Evolutionary conservation across 2,888 invertebrate species (phyloP), one percentile per base, ranked within the genome.

Genomic region (Ectropis crepuscularia): DNA sequence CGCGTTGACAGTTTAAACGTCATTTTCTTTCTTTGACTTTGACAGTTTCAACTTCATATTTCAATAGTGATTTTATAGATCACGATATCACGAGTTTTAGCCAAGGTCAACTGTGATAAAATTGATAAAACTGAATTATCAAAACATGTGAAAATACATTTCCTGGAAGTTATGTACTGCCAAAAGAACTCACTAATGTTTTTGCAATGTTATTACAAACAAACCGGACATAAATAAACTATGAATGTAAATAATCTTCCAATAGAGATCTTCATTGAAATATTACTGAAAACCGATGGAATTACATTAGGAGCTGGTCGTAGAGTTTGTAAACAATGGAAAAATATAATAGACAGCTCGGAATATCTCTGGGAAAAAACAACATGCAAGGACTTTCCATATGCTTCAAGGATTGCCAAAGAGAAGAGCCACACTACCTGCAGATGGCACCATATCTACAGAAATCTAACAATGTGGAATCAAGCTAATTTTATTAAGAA

Each of bases 381-480:
- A 55, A 88, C 89, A 68, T 59, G 50, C 45, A 82, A 73, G 7
- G 90, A 90, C 43, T 85, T 74, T 54, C 80, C 75, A 67, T 76
- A 80, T 66, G 74, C 88, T 2, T 87, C 90, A 0, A 75, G 74
- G 71, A 83, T 90, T 11, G 90, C 90, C 2, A 89, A 82, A 74
- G 79, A 71, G n/a, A 89, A 87, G 68, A 74, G 80, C 6, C 85
- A 86, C 0, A 79, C 73, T 6, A 81, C 85, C 39, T 80, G 82
- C 36, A 75, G 70, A 43, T 91, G 90, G 89, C 85, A 85, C 59
- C 78, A 89, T 59, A 80, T 90, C 2, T 90, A 87, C 65, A 88
- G 79, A 61, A 91, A 90, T 67, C 68, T 90, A 5, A 77, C 72
- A 63, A 75, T 76, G 70, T 91, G 90, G 90, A 70, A 75, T 0